Conservation (phyloP, 2,888 invertebrate genomes). For the Monopis laevigella region DNA sequence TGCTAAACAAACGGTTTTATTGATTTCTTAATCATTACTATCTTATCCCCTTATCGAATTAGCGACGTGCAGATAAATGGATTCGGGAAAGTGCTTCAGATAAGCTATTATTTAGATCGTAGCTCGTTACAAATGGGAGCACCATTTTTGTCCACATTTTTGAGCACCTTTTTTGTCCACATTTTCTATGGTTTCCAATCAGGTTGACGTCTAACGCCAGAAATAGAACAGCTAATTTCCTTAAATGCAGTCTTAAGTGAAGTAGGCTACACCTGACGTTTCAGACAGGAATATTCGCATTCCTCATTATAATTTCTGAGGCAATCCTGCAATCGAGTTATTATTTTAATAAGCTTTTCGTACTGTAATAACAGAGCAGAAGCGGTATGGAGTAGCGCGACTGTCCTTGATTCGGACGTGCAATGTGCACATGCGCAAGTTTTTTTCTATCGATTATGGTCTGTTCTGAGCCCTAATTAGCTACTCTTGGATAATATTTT, state of each 20-base stretch:
- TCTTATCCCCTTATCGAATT: slow-evolving; percentile 6
- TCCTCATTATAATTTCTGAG: slow-evolving; percentile 41
- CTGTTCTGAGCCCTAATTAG: too few species aligned
- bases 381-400: slow-evolving; percentile 34
- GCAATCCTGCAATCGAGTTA: slow-evolving; percentile 28
- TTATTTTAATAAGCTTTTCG: slow-evolving; percentile 45
- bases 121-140: neutral
- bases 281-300: slow-evolving; percentile 38
- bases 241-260: slow-evolving; percentile 20
- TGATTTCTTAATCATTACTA: slow-evolving; percentile 9
- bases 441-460: slow-evolving; percentile 26
- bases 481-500: too few species aligned
- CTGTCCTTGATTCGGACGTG: slow-evolving; percentile 47
- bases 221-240: slow-evolving; percentile 21
- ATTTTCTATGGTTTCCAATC: too few species aligned
- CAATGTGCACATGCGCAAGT: slow-evolving; percentile 42
- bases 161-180: too few species aligned
- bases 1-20: slow-evolving; percentile 1
- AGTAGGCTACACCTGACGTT: slow-evolving; percentile 2
- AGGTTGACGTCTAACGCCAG: slow-evolving; percentile 8
- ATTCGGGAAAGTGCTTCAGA: slow-evolving; percentile 9
- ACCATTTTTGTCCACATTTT: too few species aligned
- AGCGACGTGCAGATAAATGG: slow-evolving; percentile 1
- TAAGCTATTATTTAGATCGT: neutral
- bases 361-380: slow-evolving; percentile 14